Base-by-base conservation (phyloP, 2,113 vertebrate species). In the Dromiciops gliroides region DNA sequence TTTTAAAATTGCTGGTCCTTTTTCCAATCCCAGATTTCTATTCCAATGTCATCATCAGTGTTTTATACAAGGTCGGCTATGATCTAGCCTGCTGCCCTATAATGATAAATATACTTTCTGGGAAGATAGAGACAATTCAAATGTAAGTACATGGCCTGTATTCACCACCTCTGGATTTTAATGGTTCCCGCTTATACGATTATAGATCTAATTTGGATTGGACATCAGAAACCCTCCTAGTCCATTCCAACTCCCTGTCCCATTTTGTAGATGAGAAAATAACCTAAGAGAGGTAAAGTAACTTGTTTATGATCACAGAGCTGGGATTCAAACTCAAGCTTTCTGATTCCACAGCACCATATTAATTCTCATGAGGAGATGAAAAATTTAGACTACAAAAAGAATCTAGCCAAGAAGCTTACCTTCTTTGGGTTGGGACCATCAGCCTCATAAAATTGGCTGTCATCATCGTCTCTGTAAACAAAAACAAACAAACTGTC, bases 391-490 rank as follows among this genome's bases (percentile, higher is more conserved):
- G 67, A 7, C 16, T 12, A 83, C 8, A 83, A 83, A 83, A 83
- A 90, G 26, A 49, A 92, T 9, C 47, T 67, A 89, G 14, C 48
- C 50, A 25, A 16, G 1, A 51, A 48, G 37, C 97, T 98, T 48
- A 98, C 98, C 98, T 97, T 96, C 91, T 75, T 97, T n/a, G 95
- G 89, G 44, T 67, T 88, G 48, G 93, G 94, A 0, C 48, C 51
- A 0, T 97, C 95, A 23, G 0, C 51, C 28, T 98, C 97, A 95
- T 97, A 97, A 89, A 96, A 92, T n/a, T 96, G 51, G 50, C 94
- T 83, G 48, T 96, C 95, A 28, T 97, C 94, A 0, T 93, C 88
- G 92, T 51, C 51, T 19, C 98, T 97, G 93, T 23, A 96, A 96
- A 83, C 88, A 92, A 94, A 97, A 96, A 52, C 50, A 96, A 50